A percentile compares a stretch with the other conserved stretches of the same genome.
Conservation (phyloP, 2,888 invertebrate species). For the Tuberolachnus salignus region DNA sequence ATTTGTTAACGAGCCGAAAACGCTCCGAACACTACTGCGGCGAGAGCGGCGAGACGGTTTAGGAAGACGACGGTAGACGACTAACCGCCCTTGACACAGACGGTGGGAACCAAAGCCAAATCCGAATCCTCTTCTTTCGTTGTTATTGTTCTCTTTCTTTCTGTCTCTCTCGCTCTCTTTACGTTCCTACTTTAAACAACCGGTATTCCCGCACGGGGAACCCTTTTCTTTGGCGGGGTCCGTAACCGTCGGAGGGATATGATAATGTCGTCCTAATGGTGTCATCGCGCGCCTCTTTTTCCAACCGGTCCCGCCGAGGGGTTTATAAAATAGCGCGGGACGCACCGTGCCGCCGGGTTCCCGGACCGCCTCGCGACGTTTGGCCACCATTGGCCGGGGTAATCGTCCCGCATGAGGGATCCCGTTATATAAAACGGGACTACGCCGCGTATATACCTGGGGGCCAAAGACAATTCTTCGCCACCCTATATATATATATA, state of each 20-base stretch:
- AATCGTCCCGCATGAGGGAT: slow-evolving; percentile 56
- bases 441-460: slow-evolving; percentile 10
- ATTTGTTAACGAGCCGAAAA: slow-evolving; percentile 32
- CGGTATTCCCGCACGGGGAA: slow-evolving; percentile 54
- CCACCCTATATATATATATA: slow-evolving; percentile 36
- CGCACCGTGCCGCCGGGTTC: no score
- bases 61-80: slow-evolving; percentile 52
- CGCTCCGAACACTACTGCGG: slow-evolving; percentile 40
- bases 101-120: slow-evolving; percentile 57
- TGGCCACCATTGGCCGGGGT: slow-evolving; percentile 35
- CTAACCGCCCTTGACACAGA: slow-evolving; percentile 56
- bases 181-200: slow-evolving; percentile 28
- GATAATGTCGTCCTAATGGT: slow-evolving; percentile 57
- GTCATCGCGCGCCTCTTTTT: slow-evolving; percentile 50
- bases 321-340: slow-evolving; percentile 14
- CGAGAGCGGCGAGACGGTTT: slow-evolving; percentile 34
- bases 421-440: slow-evolving; percentile 46
- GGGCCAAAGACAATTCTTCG: slow-evolving; percentile 47
- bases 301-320: slow-evolving; percentile 36
- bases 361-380: neutral
- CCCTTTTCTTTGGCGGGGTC: slow-evolving; percentile 41
- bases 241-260: slow-evolving; percentile 54
- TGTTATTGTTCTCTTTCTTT: slow-evolving; percentile 48
- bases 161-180: no score
- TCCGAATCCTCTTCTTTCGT: slow-evolving; percentile 52